These are phyloP conservation scores for Rallus limicola DNA, from an alignment of 2,113 vertebrate genomes.

Conservation along the genomic window DNA sequence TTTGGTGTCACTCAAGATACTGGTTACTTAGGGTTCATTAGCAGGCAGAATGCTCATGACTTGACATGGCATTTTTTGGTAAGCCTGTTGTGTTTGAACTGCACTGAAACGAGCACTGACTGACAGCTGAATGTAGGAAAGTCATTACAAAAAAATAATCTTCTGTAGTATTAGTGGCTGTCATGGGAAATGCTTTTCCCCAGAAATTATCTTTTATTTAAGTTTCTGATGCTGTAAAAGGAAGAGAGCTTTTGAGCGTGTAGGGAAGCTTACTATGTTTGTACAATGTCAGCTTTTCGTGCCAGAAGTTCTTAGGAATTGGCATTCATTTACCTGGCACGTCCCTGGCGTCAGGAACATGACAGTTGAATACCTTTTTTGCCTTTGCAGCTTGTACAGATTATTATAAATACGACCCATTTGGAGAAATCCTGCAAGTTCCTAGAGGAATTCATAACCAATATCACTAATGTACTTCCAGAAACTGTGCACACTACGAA, in stretches of 20 bases:
- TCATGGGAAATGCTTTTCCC: slow-evolving; percentile 63
- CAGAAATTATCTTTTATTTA: background rate
- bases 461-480: slow-evolving; percentile 94
- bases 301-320: background rate
- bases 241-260: slow-evolving; percentile 19
- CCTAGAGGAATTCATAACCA: slow-evolving; percentile 97
- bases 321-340: background rate
- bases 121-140: slow-evolving; percentile 58
- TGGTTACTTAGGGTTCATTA: slow-evolving; percentile 13
- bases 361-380: background rate
- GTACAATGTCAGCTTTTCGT: background rate
- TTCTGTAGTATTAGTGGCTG: slow-evolving; percentile 58
- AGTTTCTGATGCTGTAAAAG: slow-evolving; percentile 55
- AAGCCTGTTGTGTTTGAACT: slow-evolving; percentile 21
- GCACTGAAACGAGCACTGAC: slow-evolving; percentile 40
- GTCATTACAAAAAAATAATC: background rate
- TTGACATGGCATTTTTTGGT: background rate
- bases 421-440: slow-evolving; percentile 94
- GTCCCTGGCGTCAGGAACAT: background rate
- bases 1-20: slow-evolving; percentile 41
- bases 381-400: slow-evolving; percentile 89
- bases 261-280: background rate
- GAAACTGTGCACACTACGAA: slow-evolving; percentile 92
- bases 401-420: slow-evolving; percentile 97
- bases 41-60: background rate